Base-by-base conservation (phyloP, 2,888 invertebrate genomes). In the Drosophila cognata region DNA sequence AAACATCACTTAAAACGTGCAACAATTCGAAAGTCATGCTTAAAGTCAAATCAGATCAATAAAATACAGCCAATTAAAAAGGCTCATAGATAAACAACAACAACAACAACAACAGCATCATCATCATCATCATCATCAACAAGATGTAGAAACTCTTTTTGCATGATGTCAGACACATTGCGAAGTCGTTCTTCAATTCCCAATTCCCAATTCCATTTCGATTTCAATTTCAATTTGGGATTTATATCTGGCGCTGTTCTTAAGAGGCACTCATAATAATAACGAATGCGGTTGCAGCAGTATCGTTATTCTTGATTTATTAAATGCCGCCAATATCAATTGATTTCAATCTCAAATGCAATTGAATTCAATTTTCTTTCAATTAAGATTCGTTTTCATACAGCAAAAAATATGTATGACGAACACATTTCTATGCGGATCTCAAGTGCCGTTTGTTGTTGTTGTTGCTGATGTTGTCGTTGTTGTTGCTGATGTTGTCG, bases 271-370 rank as follows among this genome's bases (percentile, higher is more conserved):
- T 60, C 58, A 38, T 38, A 38, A 56, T 56, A 38, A 56, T 46
- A 46, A 65, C 82, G 70, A 79, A 79, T 79, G 67, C 65, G 62
- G 13, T 55, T 66, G 55, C 36, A 16, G 67, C 71, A 84, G 51
- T 69, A 84, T 77, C 82, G 82, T 74, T 79, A 68, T 62, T 57
- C 75, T 71, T 87, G 85, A 88, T 85, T 89, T 80, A 73, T 88
- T 73, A 75, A 90, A 76, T 77, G 89, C 87, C 84, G 89, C 79
- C 81, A 67, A 38, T 76, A 74, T 74, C 80, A 90, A 90, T 88
- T 90, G 89, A 89, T 86, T 84, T 89, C 89, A 88, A 90, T 90
- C 87, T 89, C 33, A 48, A 56, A 69, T 62, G 85, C 88, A 87
- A 87, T 90, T 87, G 88, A 90, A 79, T 79, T 88, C 84, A 86